Base-by-base conservation (phyloP, 2,113 vertebrate species). In the Hyaena hyaena region DNA sequence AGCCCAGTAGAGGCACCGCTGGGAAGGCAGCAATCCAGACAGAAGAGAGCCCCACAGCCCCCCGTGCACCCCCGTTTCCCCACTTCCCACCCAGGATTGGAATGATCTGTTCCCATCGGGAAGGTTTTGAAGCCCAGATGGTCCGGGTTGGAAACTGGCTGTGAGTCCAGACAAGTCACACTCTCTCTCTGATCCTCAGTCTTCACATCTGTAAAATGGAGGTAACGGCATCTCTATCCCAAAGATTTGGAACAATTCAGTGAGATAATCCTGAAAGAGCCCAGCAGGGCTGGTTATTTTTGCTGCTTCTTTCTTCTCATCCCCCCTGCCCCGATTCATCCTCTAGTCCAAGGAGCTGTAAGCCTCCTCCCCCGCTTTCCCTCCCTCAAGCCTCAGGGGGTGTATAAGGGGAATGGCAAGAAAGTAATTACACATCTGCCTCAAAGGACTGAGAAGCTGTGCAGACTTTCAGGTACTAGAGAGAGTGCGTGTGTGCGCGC, bases 61-160 rank as follows among this genome's bases (percentile, higher is more conserved):
- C 10, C 14, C 0, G 2, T 5, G 19, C 4, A 2, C 39, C 45
- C 10, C 23, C 10, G 4, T 61, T n/a, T 50, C 39, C 17, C 14
- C 31, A 77, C 7, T 33, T 33, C 53, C 43, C 65, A 14, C 4
- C 7, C 53, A 48, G 93, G 33, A 14, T 14, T 74, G 82, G 28
- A 21, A 76, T 24, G 2, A 24, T 31, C 35, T 33, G 35, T 31
- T 68, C 24, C 6, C 23, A 5, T 8, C 19, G 0, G 1, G 35
- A 53, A 81, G 68, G 21, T 43, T 50, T 15, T 24, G 53, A 39
- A 39, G 50, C 10, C 63, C 0, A 0, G 63, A 7, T n/a, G 43
- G 5, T 81, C 28, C 11, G n/a, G 33, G 26, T 0, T 63, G 21
- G 65, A 80, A 50, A 43, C 19, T 19, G 23, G 26, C n/a, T 45